Conservation (phyloP, 2,113 vertebrate genomes). For the zebrafish (Danio rerio) region GRCz12tu NC_133200.1:20910501-20911000, state of each 20-base stretch:
- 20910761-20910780: conserved; percentile 25
- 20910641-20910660: conserved; percentile 74
- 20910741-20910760: conserved; percentile 64
- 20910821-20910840: conserved; percentile 47
- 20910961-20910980: not conserved
- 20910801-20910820: conserved; percentile 14
- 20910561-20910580: conserved; percentile 63
- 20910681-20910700: conserved; percentile 58
- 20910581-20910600: conserved; percentile 64
- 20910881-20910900: conserved; percentile 24
- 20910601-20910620: conserved; percentile 70
- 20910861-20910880: conserved; percentile 55
- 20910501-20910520: conserved; percentile 23
- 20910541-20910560: conserved; percentile 40
- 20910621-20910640: conserved; percentile 69
- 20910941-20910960: not conserved
- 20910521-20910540: conserved; percentile 31
- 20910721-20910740: conserved; percentile 19
- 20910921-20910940: not conserved
- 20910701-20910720: conserved; percentile 61
- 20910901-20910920: too few species aligned
- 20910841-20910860: conserved; percentile 54
- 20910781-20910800: conserved; percentile 29
- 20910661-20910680: conserved; percentile 65
- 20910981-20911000: not conserved